These are phyloP conservation scores for Falco cherrug DNA, from an alignment of 2,797 vertebrate genomes.

Conservation along the genomic window DNA sequence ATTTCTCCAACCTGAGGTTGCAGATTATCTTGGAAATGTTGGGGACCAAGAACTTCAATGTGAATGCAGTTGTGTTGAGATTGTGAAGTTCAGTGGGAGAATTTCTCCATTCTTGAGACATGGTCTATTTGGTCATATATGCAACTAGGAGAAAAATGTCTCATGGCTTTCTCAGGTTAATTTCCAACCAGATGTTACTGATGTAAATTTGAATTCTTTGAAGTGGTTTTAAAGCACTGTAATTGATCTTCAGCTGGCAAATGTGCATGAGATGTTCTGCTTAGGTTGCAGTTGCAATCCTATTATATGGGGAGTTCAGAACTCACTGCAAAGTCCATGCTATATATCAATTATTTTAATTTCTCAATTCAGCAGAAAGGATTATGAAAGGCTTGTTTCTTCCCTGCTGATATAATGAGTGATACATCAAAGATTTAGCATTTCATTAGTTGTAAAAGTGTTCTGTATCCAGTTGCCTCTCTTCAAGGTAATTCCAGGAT, in stretches of 20 bases:
- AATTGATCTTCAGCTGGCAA: neutral
- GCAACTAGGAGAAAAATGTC: neutral
- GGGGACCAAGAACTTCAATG: neutral
- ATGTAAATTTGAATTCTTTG: neutral
- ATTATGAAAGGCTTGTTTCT: neutral
- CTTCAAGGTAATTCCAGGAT: neutral
- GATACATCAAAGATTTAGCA: neutral
- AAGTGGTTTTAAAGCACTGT: neutral
- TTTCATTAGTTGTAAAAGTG: neutral
- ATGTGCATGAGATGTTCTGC: neutral
- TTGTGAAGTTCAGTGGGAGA: neutral
- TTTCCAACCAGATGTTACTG: neutral
- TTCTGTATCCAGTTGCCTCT: neutral
- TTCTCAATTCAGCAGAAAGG: neutral
- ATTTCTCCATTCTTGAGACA: neutral
- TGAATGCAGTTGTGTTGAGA: neutral
- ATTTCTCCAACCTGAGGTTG: neutral
- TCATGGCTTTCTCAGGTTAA: neutral
- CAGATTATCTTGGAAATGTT: neutral
- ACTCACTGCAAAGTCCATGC: neutral
- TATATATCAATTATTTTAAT: neutral
- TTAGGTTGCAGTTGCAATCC: neutral
- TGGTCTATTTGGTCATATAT: neutral
- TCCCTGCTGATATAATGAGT: neutral
- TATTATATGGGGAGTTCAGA: neutral